Evolutionary conservation across 92 coral and sea anemone genomes (phyloP), one percentile per base, ranked within the genome.

Genomic region (Phenganax marumi): DNA sequence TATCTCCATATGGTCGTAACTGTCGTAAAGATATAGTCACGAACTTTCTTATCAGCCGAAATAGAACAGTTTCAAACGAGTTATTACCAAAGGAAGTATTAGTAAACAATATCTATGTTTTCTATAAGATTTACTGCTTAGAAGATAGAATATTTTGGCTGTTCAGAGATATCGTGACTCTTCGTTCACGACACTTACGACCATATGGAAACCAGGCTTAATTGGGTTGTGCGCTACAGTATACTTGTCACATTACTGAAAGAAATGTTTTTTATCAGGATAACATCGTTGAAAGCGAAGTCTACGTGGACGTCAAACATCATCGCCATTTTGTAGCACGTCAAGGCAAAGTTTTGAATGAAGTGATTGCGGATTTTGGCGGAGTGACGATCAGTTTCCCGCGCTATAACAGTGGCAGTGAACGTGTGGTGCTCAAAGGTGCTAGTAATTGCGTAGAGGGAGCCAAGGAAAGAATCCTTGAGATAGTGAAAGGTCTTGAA

Each of bases 311-410:
- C 43, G 97, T 94, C 50, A 96, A 96, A 77, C 97, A 95, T 87
- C 99, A 96, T 90, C 91, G 90, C 13, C 93, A 96, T 84, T 96
- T 96, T 75, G 99, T 96, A 2, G 93, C 97, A 80, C 93, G 91
- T 68, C 91, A 97, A 70, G 99, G 99, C 61, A 94, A 92, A 87
- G 91, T 88, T 56, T 87, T 96, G 56, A 91, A 88, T 0, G 99
- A 96, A 16, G 90, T 96, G 24, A 92, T 88, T 17, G 95, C 89
- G 2, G 97, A 96, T 23, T 96, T 80, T 54, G 99, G 99, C 9
- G 99, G 99, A 16, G 97, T 96, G 0, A 91, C 93, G 7, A 94
- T 96, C 75, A 96, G 99, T 81, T 96, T 96, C 72, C 99, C 99
- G 16, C 97, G 99, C 43, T 90, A 87, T 48, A 91, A 91, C 14